Percentiles rank a stretch among this genome's conserved stretches.
Conservation (phyloP, 2,797 vertebrate species). For the Hipposideros larvatus region DNA sequence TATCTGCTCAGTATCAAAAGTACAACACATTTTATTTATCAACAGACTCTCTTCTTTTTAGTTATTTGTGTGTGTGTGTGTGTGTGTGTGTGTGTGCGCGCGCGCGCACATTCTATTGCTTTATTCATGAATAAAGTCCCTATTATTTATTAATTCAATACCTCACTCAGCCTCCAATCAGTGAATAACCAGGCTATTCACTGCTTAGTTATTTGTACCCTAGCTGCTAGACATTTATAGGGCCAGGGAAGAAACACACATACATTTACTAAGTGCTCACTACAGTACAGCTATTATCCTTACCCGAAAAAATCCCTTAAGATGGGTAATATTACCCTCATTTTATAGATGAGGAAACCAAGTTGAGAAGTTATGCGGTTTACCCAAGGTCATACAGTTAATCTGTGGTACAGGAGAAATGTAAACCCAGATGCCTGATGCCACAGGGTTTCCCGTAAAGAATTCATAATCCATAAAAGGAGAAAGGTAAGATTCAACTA, state of each 20-base stretch:
- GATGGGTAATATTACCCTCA: neutral
- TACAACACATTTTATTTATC: conserved; percentile 26
- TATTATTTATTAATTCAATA: conserved; percentile 1
- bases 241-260: neutral
- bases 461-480: neutral
- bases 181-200: neutral
- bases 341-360: neutral
- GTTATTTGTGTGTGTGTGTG: neutral
- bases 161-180: neutral
- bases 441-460: neutral
- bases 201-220: neutral
- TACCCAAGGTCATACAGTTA: neutral
- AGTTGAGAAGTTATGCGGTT: neutral
- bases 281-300: neutral
- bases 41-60: neutral
- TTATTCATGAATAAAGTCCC: conserved; percentile 21
- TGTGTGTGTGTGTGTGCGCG: no score
- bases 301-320: neutral
- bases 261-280: neutral
- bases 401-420: neutral
- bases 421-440: neutral
- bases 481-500: neutral
- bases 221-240: conserved; percentile 3
- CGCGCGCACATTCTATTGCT: neutral
- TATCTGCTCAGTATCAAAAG: neutral